Evolutionary conservation across 2,113 vertebrate species (phyloP).

Genomic region (Chloropsis hardwickii): DNA sequence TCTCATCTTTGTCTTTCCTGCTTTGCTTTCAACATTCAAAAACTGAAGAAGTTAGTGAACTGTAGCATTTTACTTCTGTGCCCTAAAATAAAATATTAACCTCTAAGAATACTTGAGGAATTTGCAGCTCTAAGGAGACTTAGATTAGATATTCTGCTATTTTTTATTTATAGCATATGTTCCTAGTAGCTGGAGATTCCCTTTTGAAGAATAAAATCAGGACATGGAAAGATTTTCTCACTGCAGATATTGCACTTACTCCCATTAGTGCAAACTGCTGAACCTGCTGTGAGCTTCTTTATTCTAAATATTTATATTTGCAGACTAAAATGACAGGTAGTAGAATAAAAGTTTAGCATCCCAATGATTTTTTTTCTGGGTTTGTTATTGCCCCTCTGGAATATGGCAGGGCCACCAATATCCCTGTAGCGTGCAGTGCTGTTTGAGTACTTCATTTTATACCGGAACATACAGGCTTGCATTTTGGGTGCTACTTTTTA

Average conservation of each 20-base stretch:
- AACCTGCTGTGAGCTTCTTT: not conserved
- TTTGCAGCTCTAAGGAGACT: conserved; percentile 14
- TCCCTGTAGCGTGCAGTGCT: not conserved
- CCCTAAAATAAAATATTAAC: conserved; percentile 17
- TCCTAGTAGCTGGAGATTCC: conserved; percentile 10
- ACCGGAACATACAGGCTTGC: not conserved
- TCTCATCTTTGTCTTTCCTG: not conserved
- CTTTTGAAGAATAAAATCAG: conserved; percentile 50
- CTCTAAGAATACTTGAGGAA: not conserved
- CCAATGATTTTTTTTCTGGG: not conserved
- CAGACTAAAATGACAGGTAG: conserved; percentile 17
- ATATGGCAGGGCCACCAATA: not conserved
- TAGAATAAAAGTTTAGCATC: conserved; percentile 22
- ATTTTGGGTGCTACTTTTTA: not conserved
- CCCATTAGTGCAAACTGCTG: not conserved
- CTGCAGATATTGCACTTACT: not conserved
- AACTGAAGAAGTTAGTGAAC: not conserved
- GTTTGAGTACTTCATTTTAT: not conserved
- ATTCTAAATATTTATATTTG: conserved; percentile 47
- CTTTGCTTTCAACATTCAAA: not conserved
- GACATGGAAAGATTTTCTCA: conserved; percentile 19
- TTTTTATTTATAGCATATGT: conserved; percentile 17
- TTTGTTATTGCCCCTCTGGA: not conserved
- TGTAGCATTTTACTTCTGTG: not conserved
- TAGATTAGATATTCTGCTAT: conserved; percentile 1